Base-by-base conservation (phyloP, 2,888 invertebrate genomes). In the Desoria tigrina region DNA sequence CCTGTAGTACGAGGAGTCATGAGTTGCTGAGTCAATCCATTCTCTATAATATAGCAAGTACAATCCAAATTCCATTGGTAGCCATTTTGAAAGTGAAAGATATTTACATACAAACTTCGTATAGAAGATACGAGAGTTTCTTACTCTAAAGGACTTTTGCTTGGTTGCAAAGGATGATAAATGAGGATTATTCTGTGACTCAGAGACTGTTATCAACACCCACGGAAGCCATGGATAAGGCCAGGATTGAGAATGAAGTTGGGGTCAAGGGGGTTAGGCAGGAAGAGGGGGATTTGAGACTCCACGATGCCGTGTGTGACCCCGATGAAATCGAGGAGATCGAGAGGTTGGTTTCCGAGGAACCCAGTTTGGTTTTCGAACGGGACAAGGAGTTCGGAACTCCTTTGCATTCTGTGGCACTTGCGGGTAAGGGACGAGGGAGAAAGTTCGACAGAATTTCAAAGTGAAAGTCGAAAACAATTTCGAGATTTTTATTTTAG, bases 231-330 rank as follows among this genome's bases (percentile, higher is more conserved):
- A 49, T 49, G n/a, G 49, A 49, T 18, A 49, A 49, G 49, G n/a
- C 21, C 7, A 49, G 18, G 49, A 21, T 49, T 11, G n/a, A 14
- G 9, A 21, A 49, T 18, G 49, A 14, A 49, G 11, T 49, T 7
- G 39, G 39, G 39, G n/a, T n/a, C n/a, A 39, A 39, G 16, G 39
- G 39, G 9, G 9, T 11, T 11, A 39, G 16, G 39, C 9, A 39
- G 9, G 39, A 39, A 39, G 39, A 39, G 16, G 39, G 39, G 39
- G 39, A 39, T 39, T 39, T 39, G 39, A 39, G 49, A 42, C 58
- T 66, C 7, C 66, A 66, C 27, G 66, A 66, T 51, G 57, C 62
- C 0, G 66, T 66, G 26, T 63, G 59, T 49, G 63, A 59, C 14
- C 61, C 61, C 23, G 63, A 66, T 42, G 4, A 62, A 23, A 62